These are phyloP conservation scores for Actias luna DNA, from an alignment of 2,888 invertebrate genomes.

Conservation along the genomic window DNA sequence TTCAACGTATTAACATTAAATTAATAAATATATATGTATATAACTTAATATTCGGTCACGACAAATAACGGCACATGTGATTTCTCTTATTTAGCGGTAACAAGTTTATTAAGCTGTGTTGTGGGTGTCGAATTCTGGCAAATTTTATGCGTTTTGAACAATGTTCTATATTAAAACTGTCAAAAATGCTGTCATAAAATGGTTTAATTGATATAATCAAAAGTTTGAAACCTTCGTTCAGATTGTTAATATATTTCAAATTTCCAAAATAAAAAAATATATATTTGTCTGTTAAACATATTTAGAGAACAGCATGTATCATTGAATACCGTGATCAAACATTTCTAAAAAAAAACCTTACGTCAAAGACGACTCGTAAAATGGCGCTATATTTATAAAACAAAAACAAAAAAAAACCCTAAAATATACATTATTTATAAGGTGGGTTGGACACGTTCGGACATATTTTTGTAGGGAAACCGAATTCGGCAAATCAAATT, in stretches of 20 bases:
- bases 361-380: neutral
- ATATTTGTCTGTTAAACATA: neutral
- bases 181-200: no score
- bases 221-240: no score
- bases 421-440: conserved; percentile 10
- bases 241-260: no score
- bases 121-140: no score
- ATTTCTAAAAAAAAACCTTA: neutral
- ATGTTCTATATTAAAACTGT: no score
- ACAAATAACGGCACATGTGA: neutral
- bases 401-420: neutral
- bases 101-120: no score
- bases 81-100: neutral
- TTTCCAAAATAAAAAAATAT: neutral
- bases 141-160: no score
- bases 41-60: conserved; percentile 11
- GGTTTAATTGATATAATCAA: no score
- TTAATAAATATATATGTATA: conserved; percentile 11
- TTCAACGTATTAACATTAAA: conserved; percentile 12
- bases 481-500: neutral
- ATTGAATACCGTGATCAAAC: neutral
- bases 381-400: conserved; percentile 2
- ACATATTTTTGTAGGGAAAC: neutral
- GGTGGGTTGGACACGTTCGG: neutral
- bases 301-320: neutral